These are phyloP conservation scores for Sceloporus tristichus DNA, from an alignment of 2,113 vertebrate genomes.

Conservation along the genomic window DNA sequence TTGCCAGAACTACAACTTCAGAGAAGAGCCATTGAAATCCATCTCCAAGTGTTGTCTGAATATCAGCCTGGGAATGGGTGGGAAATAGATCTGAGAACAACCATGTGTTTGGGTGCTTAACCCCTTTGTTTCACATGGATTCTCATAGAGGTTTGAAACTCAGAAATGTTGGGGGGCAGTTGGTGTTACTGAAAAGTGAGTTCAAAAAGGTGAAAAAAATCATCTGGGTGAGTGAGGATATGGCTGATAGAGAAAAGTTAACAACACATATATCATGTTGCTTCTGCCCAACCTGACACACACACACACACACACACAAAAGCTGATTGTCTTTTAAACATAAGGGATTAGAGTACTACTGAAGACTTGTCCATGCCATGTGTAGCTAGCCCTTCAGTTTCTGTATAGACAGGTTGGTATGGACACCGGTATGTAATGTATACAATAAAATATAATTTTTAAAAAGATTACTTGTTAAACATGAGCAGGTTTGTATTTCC, in stretches of 20 bases:
- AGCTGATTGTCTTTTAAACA: not conserved
- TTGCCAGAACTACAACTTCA: not conserved
- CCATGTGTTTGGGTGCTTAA: not conserved
- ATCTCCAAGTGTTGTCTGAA: not conserved
- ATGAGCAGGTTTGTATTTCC: not conserved
- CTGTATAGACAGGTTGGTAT: not conserved
- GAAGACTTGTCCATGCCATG: not conserved
- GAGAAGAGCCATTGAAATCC: not conserved
- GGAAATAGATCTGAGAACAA: not conserved
- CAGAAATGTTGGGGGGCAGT: not conserved
- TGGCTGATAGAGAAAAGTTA: not conserved
- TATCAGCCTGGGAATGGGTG: not conserved
- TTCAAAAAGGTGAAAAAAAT: too few species aligned
- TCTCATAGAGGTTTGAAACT: not conserved
- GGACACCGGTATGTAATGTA: not conserved
- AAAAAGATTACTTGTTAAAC: conserved; percentile 2
- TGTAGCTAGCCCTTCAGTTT: not conserved
- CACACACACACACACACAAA: too few species aligned
- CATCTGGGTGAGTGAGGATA: not conserved
- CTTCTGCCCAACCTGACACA: not conserved
- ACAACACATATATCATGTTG: too few species aligned
- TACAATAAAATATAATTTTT: not conserved
- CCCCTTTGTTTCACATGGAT: not conserved
- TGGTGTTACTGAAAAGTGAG: too few species aligned
- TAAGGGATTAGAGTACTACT: not conserved